Evolutionary conservation across 2,888 invertebrate genomes (phyloP).

Genomic region (Yponomeuta cagnagella): DNA sequence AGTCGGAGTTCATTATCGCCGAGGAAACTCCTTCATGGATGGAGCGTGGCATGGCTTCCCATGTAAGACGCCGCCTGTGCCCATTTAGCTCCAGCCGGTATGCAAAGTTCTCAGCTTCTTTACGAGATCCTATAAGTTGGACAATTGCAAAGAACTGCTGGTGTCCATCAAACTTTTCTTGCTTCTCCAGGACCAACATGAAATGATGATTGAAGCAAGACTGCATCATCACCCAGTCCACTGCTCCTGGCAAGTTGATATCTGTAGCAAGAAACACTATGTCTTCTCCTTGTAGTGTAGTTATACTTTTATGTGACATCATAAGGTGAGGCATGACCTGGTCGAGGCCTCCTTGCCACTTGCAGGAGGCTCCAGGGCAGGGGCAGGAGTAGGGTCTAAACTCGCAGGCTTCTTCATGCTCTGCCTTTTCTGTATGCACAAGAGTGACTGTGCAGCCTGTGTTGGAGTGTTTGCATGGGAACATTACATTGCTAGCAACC

Average conservation of each 20-base stretch:
- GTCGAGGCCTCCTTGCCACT: constrained; percentile 98
- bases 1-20: constrained; percentile 98
- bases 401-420: constrained; percentile 99
- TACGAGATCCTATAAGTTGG: constrained; percentile 97
- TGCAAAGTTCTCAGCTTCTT: constrained; percentile 99
- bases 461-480: constrained; percentile 98
- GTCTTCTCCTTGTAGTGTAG: constrained; percentile 98
- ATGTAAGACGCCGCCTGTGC: constrained; percentile 93
- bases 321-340: constrained; percentile 99
- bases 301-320: constrained; percentile 98
- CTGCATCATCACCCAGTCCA: constrained; percentile 99
- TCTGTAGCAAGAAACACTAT: constrained; percentile 99
- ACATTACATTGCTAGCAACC: constrained; percentile 98
- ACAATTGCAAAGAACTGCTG: constrained; percentile 99
- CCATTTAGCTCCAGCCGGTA: constrained; percentile 98
- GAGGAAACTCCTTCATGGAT: constrained; percentile 99
- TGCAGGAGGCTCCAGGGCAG: constrained; percentile 99
- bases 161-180: constrained; percentile 97
- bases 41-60: constrained; percentile 99
- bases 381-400: constrained; percentile 99
- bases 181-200: constrained; percentile 99
- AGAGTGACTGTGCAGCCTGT: constrained; percentile 95
- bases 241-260: constrained; percentile 98
- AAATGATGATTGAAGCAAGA: constrained; percentile 99
- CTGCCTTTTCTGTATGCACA: constrained; percentile 97